Evolutionary conservation across 1,140 invertebrate species (phyloP), one percentile per base, ranked within the genome.

Genomic region (Drosophila pseudoananassae): DNA sequence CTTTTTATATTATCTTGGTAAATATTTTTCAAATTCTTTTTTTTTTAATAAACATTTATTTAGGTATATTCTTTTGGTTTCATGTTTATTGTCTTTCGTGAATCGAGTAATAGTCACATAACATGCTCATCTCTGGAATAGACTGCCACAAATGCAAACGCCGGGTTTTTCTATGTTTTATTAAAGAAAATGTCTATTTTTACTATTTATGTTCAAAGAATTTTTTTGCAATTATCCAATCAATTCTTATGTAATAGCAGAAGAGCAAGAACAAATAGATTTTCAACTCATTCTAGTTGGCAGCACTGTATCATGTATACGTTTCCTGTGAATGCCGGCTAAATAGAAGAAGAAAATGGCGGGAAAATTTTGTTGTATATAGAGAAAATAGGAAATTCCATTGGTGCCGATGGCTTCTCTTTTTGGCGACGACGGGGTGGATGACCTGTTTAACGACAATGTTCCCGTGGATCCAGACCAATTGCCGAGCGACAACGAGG

Each of bases 341-440:
- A 0, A 10, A 20, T 5, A 79, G 84, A 88, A 77, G 72, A 47
- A 89, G 76, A 88, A 79, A 88, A 64, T 64, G 84, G 83, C 84
- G 84, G 71, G 53, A 88, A 88, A 76, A 45, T 91, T 73, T 47
- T 46, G n/a, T 40, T 61, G 59, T 66, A 20, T 45, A 40, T n/a
- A 6, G 25, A 23, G 27, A 33, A n/a, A 7, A 51, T 17, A 10
- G 27, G 10, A 10, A 31, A 27, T 52, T 29, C 14, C 14, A 29
- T 49, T 61, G 43, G 27, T n/a, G 20, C 15, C 25, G 33, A 90
- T 90, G 88, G 53, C 79, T 50, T 87, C 90, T 12, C 54, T 92
- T 29, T 92, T 90, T 49, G 91, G 88, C 33, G 91, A 91, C 36
- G 89, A 90, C 77, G 85, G 87, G 33, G 83, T 89, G 56, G 88